These are phyloP conservation scores for Stomatorhinus ivindoensis DNA, from an alignment of 2,113 vertebrate genomes.

Conservation along the genomic window DNA sequence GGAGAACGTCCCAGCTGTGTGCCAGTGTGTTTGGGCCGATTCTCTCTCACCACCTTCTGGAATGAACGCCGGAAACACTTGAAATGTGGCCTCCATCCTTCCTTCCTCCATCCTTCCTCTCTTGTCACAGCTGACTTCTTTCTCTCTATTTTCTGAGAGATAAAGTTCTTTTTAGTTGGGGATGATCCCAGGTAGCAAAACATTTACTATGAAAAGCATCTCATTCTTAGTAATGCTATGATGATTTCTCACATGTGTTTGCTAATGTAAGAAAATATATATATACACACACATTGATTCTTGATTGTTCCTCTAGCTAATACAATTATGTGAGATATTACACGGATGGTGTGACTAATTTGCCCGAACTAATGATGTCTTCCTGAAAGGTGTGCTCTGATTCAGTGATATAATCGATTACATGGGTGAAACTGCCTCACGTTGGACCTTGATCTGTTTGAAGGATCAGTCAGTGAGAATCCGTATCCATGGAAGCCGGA, in stretches of 20 bases:
- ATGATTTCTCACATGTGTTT: neutral
- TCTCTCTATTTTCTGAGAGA: neutral
- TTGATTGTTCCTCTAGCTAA: neutral
- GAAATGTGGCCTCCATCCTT: neutral
- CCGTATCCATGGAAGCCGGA: slow-evolving; percentile 69
- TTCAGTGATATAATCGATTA: neutral
- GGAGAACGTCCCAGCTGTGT: neutral
- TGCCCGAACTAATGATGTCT: neutral
- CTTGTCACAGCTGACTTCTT: neutral
- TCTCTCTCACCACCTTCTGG: neutral
- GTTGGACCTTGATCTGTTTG: slow-evolving; percentile 28
- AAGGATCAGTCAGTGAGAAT: slow-evolving; percentile 65
- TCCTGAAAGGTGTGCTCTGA: neutral
- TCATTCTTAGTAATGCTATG: neutral
- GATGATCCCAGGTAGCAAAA: neutral
- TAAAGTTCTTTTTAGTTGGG: neutral
- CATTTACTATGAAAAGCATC: neutral
- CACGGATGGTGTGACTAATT: neutral
- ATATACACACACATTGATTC: neutral
- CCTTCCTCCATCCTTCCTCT: slow-evolving; percentile 5
- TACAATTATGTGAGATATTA: neutral
- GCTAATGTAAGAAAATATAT: neutral
- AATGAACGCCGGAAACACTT: neutral
- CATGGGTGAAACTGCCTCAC: neutral
- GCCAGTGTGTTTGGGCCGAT: neutral